These are phyloP conservation scores for Rosalia funebris DNA, from an alignment of 2,888 invertebrate genomes.

Conservation along the genomic window DNA sequence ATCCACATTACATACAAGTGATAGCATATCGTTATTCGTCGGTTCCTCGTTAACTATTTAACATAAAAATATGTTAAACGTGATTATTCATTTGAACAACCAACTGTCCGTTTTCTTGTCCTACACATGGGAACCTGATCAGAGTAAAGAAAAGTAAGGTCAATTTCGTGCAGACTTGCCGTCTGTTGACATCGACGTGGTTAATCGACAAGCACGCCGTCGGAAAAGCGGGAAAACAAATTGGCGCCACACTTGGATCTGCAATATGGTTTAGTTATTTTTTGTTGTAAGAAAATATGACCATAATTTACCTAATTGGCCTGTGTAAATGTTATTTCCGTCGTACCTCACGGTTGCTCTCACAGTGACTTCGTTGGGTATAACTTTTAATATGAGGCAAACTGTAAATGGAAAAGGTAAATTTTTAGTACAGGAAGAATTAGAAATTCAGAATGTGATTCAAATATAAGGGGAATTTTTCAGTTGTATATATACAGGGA, in stretches of 20 bases:
- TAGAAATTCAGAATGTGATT: too few relatives aligned
- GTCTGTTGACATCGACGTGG: slow-evolving; percentile 41
- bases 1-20: too few relatives aligned
- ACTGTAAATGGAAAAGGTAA: slow-evolving; percentile 37
- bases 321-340: slow-evolving; percentile 34
- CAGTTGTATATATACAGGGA: too few relatives aligned
- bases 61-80: too few relatives aligned
- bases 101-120: slow-evolving; percentile 38
- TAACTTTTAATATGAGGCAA: slow-evolving; percentile 33
- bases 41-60: too few relatives aligned
- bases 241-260: slow-evolving; percentile 44
- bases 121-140: slow-evolving; percentile 44
- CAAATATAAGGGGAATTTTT: too few relatives aligned
- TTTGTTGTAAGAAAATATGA: too few relatives aligned
- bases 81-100: slow-evolving; percentile 35
- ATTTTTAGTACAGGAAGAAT: too few relatives aligned
- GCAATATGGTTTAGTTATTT: slow-evolving; percentile 24
- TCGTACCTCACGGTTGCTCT: slow-evolving; percentile 32
- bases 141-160: slow-evolving; percentile 38
- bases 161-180: slow-evolving; percentile 44
- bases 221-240: slow-evolving; percentile 39
- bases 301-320: slow-evolving; percentile 41
- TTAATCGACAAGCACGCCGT: slow-evolving; percentile 43
- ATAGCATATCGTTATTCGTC: too few relatives aligned
- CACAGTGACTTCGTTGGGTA: slow-evolving; percentile 41